phyloP scores from a whole-genome alignment of 2,797 vertebrate species.

The Amazonetta brasiliensis region DNA sequence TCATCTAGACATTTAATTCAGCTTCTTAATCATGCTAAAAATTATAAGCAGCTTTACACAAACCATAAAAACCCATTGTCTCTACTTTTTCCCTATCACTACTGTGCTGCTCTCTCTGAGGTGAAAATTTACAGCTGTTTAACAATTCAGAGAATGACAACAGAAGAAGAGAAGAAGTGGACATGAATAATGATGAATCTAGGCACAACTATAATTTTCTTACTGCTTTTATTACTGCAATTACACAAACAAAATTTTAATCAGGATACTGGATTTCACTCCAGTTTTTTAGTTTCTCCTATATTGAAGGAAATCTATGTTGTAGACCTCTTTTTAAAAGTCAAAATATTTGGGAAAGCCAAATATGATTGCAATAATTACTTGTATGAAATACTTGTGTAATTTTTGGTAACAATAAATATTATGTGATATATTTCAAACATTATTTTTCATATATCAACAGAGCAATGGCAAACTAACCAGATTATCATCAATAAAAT shows the following conservation, averaged over 20 bases:
- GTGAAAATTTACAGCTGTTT: neutral
- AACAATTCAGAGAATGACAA: neutral
- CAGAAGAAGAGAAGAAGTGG: neutral
- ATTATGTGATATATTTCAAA: neutral
- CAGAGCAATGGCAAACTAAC: neutral
- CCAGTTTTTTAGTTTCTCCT: neutral
- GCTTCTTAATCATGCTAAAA: neutral
- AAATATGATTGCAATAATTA: neutral
- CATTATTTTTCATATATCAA: neutral
- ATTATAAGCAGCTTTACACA: neutral
- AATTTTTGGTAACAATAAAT: neutral
- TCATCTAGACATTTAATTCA: neutral
- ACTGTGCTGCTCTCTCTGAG: neutral
- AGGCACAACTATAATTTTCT: neutral
- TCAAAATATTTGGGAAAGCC: neutral
- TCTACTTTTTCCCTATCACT: neutral
- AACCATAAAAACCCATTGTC: neutral
- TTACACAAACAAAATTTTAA: neutral
- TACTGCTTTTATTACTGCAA: neutral
- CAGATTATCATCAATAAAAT: neutral
- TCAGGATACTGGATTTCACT: neutral
- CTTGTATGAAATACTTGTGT: neutral
- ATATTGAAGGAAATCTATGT: neutral
- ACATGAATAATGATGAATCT: neutral
- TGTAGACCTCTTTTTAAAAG: neutral